Conservation (phyloP, 2,113 vertebrate species). For the Morone chrysops region DNA sequence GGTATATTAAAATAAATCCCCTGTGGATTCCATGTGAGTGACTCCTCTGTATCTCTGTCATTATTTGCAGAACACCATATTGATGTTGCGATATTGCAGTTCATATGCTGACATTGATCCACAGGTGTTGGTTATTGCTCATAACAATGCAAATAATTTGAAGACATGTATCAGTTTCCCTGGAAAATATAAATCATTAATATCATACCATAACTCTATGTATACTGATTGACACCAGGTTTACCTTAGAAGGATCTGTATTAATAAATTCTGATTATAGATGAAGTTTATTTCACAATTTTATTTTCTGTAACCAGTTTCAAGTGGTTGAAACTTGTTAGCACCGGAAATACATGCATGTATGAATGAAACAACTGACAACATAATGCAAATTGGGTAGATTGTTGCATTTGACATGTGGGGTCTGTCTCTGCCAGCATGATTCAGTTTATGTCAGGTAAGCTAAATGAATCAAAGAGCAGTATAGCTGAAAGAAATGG, state of each 20-base stretch:
- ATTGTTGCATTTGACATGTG: neutral
- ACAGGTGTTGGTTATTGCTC: neutral
- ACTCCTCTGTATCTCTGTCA: neutral
- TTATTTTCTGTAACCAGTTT: neutral
- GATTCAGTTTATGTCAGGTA: neutral
- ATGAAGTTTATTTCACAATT: neutral
- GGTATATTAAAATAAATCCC: neutral
- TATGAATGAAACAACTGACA: neutral
- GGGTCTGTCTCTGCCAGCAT: neutral
- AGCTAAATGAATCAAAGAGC: slow-evolving; percentile 7
- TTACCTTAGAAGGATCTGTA: neutral
- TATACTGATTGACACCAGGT: neutral
- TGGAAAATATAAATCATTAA: neutral
- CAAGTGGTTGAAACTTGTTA: no score
- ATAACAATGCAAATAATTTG: neutral
- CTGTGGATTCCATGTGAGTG: neutral
- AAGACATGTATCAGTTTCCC: neutral
- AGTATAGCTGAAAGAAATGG: neutral
- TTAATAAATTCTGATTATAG: neutral
- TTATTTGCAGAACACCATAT: neutral
- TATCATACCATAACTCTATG: neutral
- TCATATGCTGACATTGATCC: neutral
- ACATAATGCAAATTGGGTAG: neutral
- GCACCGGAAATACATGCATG: neutral
- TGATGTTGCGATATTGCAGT: neutral